phyloP scores from a whole-genome alignment of 2,797 vertebrate genomes.

The Rhincodon typus region DNA sequence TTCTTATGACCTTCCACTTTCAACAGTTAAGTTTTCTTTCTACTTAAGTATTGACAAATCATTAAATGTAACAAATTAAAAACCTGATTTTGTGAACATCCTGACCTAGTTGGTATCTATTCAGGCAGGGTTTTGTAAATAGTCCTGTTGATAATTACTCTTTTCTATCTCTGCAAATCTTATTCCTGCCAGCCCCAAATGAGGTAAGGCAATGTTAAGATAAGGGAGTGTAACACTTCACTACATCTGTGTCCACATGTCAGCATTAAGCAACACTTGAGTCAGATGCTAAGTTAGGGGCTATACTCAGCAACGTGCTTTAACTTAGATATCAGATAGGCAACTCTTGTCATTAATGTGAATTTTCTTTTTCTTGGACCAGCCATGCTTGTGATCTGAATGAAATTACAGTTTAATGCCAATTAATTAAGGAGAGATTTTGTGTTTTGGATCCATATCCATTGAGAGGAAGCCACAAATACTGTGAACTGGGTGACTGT shows the following conservation, averaged over 20 bases:
- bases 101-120: not conserved
- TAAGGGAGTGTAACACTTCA: not conserved
- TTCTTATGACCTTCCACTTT: not conserved
- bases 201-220: not conserved
- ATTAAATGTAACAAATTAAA: not conserved
- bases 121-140: constrained; percentile 5
- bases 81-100: not conserved
- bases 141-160: not conserved
- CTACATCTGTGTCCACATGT: not conserved
- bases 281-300: not conserved
- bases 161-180: not conserved
- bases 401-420: not conserved
- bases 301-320: not conserved
- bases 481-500: not conserved
- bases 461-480: too few species aligned
- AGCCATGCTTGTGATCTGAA: not conserved
- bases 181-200: not conserved
- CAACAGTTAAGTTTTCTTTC: not conserved
- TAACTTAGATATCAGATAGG: not conserved
- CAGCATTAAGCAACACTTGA: not conserved
- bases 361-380: not conserved
- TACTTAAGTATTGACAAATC: not conserved
- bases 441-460: not conserved
- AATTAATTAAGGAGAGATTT: not conserved
- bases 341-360: not conserved